phyloP scores from a whole-genome alignment of 2,113 vertebrate genomes.

The Neodon shergylaensis region DNA sequence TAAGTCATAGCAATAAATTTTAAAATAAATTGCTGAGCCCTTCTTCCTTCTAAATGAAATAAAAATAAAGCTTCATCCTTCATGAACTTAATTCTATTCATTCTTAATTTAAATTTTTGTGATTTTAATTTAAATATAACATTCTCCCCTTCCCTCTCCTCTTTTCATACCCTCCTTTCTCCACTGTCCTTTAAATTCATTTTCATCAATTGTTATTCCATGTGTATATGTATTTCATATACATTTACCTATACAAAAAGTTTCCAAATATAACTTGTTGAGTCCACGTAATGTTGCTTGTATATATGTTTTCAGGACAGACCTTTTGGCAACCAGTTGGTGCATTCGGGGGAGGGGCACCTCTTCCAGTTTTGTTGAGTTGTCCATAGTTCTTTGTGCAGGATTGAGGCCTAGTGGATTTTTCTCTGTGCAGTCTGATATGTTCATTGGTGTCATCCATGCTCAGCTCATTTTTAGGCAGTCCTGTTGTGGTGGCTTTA shows the following conservation, averaged over 20 bases:
- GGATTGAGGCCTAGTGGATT: too few species aligned
- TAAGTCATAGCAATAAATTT: background rate
- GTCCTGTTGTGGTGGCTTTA: background rate
- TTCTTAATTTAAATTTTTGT: background rate
- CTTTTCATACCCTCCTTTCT: background rate
- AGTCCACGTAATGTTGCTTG: background rate
- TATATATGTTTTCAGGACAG: background rate
- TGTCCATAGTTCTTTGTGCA: background rate
- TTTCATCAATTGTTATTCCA: background rate
- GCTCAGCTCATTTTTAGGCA: background rate
- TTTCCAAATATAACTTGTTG: background rate
- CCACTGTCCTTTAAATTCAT: background rate
- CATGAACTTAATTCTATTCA: background rate
- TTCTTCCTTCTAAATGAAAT: background rate
- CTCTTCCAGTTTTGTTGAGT: background rate
- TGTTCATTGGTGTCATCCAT: background rate
- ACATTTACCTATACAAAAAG: background rate
- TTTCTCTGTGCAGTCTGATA: background rate
- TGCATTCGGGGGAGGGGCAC: background rate
- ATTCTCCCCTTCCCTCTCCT: background rate
- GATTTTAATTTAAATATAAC: background rate
- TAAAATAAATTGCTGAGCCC: background rate
- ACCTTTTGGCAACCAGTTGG: background rate
- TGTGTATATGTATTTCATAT: background rate
- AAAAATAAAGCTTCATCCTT: background rate